Conservation (phyloP, 2,797 vertebrate species). For the Acanthornis magna region DNA sequence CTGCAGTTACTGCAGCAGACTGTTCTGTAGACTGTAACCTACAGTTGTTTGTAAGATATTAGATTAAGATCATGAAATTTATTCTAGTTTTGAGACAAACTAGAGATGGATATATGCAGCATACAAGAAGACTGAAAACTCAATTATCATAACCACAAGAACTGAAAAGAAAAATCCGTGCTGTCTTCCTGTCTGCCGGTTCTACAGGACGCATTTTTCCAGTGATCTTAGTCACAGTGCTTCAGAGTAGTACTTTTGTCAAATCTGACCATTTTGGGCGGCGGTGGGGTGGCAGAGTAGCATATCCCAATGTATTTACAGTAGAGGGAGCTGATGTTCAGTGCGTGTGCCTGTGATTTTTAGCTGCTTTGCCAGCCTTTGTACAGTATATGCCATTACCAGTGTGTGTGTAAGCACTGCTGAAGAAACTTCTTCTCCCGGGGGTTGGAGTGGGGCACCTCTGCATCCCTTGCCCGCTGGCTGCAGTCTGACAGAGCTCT, state of each 20-base stretch:
- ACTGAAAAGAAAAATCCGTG: conserved; percentile 28
- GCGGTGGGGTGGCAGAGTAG: neutral
- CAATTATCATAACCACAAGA: conserved; percentile 38
- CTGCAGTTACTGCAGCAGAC: conserved; percentile 30
- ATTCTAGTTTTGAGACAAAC: conserved; percentile 27
- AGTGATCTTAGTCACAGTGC: conserved; percentile 41
- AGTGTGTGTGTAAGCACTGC: neutral
- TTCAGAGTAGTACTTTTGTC: neutral
- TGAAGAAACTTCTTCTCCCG: neutral
- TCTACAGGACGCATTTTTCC: conserved; percentile 32
- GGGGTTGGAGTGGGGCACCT: neutral
- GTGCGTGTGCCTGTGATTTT: fast-evolving
- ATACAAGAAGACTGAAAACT: conserved; percentile 18
- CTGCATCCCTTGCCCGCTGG: neutral
- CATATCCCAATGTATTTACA: neutral
- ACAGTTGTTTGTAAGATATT: conserved; percentile 46
- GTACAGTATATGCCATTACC: neutral
- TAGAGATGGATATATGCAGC: conserved; percentile 47
- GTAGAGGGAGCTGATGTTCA: conserved; percentile 55
- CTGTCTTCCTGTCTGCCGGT: neutral
- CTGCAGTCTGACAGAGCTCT: neutral
- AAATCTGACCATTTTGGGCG: neutral
- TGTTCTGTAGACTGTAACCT: conserved; percentile 29
- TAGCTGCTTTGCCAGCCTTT: neutral
- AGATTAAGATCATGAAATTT: conserved; percentile 43